Base-by-base conservation (phyloP, 2,113 vertebrate genomes). In the Mesitornis unicolor region DNA sequence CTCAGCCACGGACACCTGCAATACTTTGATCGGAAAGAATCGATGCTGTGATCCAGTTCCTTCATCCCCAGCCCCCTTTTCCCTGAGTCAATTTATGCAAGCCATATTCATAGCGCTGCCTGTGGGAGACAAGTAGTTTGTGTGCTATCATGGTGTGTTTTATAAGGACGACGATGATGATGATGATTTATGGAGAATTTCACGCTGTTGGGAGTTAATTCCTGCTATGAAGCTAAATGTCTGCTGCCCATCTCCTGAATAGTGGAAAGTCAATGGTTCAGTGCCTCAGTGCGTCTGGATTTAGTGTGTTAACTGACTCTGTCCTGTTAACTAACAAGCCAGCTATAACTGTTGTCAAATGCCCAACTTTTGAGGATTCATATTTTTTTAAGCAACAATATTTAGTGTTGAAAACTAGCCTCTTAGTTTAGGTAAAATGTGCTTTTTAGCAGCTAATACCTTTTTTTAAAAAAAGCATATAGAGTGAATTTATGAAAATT, bases 401-500 rank as follows among this genome's bases (percentile, higher is more conserved):
- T 97, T 92, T 96, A 96, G 96, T 94, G 93, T 91, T 94, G 68
- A 97, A 97, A 97, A 89, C 88, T 95, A 97, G 96, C 84, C 91
- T 97, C 98, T 96, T 96, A 96, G 93, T 98, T 98, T 97, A 97
- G 94, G 93, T 92, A 97, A 96, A 97, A 97, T 89, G 86, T 98
- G 97, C 96, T 98, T 97, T 97, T 97, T 96, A 97, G 96, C 96
- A 97, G 96, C 97, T 97, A 96, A 97, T 93, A 92, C 83, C 91
- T 97, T 96, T 93, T 96, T 97, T 97, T 90, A 93, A 95, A 95
- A 97, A 96, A 97, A 97, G 87, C 97, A 4, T 98, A 96, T 98
- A 97, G 96, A 96, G 95, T 95, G 93, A 94, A 97, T 97, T 97
- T 98, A 97, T 98, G 96, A 95, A 98, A 98, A 97, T 94, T 98